Percentiles rank a stretch among this genome's conserved stretches.
Evolutionary conservation across 2,113 vertebrate genomes (phyloP).

Genomic region (Gasterosteus nipponicus): DNA sequence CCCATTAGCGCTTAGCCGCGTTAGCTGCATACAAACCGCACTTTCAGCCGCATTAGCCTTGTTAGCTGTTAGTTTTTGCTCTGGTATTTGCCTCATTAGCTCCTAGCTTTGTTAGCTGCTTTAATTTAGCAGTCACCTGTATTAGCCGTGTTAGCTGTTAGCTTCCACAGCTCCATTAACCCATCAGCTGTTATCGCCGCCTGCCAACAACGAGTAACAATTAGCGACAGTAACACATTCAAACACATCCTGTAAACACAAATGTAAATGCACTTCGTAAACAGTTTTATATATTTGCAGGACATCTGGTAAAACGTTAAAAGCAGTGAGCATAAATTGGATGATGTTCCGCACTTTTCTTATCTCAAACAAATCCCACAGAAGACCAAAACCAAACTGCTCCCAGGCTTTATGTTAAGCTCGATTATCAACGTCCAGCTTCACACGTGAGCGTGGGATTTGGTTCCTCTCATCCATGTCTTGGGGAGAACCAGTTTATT

Average conservation of each 20-base stretch:
- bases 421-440: neutral
- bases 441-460: neutral
- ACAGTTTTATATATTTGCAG: neutral
- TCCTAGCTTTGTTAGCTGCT: neutral
- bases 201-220: too few species aligned
- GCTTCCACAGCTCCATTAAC: too few species aligned
- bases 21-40: neutral
- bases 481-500: neutral
- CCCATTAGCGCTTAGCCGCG: neutral
- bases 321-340: neutral
- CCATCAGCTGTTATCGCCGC: too few species aligned
- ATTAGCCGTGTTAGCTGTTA: neutral
- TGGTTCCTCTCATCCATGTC: neutral
- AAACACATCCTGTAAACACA: neutral
- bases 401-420: slow-evolving; percentile 1
- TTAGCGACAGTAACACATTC: too few species aligned
- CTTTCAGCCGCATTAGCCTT: neutral
- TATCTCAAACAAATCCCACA: neutral
- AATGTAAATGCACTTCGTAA: neutral
- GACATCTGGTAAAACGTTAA: neutral
- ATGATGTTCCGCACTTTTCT: neutral
- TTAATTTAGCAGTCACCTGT: neutral
- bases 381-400: neutral
- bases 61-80: neutral
- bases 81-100: neutral